These are phyloP conservation scores for Himalopsyche kuldschensis DNA, from an alignment of 2,888 invertebrate genomes.

Conservation along the genomic window DNA sequence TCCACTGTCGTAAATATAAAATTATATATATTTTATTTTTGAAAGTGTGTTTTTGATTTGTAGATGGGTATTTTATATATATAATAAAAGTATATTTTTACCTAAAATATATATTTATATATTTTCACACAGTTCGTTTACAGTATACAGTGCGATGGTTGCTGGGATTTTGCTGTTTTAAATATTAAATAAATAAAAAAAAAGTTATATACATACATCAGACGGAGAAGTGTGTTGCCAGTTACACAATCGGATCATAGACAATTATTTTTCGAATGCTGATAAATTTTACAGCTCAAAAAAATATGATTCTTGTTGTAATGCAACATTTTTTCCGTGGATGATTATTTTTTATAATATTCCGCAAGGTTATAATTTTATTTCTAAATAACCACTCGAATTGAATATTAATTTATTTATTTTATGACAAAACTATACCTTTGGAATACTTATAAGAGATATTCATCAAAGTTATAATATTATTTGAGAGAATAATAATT, in stretches of 20 bases:
- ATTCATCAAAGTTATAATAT: neutral
- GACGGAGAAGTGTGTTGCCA: neutral
- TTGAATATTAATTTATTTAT: too few species aligned
- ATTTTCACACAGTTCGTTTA: constrained; percentile 33
- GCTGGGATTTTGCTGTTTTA: constrained; percentile 40
- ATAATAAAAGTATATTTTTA: constrained; percentile 12
- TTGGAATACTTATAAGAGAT: neutral
- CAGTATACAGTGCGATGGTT: constrained; percentile 41
- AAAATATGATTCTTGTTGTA: neutral
- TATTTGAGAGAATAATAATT: neutral
- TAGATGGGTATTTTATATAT: constrained; percentile 33
- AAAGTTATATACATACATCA: constrained; percentile 15
- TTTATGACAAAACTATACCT: neutral
- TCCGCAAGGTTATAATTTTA: neutral
- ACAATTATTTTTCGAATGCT: neutral
- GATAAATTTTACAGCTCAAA: neutral
- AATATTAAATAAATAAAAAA: constrained; percentile 26
- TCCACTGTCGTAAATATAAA: neutral
- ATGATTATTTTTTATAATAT: neutral
- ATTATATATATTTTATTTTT: constrained; percentile 14
- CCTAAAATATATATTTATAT: constrained; percentile 30
- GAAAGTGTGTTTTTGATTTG: constrained; percentile 37
- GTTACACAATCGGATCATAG: neutral
- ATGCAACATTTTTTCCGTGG: neutral
- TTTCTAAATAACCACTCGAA: too few species aligned